Base-by-base conservation (phyloP, 30 jellyfish, hydroid and myxozoan genomes). In the Mastigias papua region DNA sequence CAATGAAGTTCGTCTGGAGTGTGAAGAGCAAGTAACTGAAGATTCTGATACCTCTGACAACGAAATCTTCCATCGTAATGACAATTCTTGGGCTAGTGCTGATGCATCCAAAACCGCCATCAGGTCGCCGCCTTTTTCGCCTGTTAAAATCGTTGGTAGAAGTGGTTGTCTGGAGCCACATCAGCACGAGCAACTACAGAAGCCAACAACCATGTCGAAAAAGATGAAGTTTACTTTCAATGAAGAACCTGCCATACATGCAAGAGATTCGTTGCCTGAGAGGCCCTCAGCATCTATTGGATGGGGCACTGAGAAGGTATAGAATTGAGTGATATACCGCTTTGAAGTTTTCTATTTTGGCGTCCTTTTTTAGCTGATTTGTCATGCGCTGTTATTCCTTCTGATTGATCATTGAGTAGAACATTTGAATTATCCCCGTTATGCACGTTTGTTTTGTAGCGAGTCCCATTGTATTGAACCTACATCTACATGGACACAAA, bases 1-100 rank as follows among this genome's bases (percentile, higher is more conserved):
- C 27, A 65, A 30, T 83, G 92, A 79, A 63, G 92, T 89, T 34
- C 88, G 34, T 5, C 76, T 89, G 15, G 97, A 89, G 61, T 89
- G 97, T 50, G 80, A 89, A 57, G 97, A 89, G 34, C 92, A 77
- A 49, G 97, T 89, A 20, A 72, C 92, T 15, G 92, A 69, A 60
- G 97, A 89, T 34, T 80, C 88, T 15, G 97, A 89, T 61, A 54
- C 57, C 11, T 78, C 91, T 8, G 96, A 87, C 65, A 57, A 37
- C 64, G 90, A 76, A 35, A 51, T 23, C 61, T 75, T 20, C 65
- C 27, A 35, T 33, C 88, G 88, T 1, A 60, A 65, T 48, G 28
- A 23, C 48, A 29, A 7, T 54, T 34, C 85, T 27, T 32, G 76
- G 78, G 66, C 35, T 19, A 57, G 21, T 48, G 64, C 33, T 0